phyloP scores from a whole-genome alignment of 2,113 vertebrate species.

The Bos taurus region ARS-UCD2.0 NC_037340.1:38506501-38507000 shows the following conservation, averaged over 20 bases:
- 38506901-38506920: not conserved
- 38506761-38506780: not conserved
- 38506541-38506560: not conserved
- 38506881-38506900: not conserved
- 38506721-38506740: not conserved
- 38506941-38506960: not conserved
- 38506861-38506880: not conserved
- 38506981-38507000: not conserved
- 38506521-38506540: not conserved
- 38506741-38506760: not conserved
- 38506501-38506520: not conserved
- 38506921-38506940: not conserved
- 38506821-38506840: constrained; percentile 43
- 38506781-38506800: not conserved
- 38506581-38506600: not conserved
- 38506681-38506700: not conserved
- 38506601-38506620: not conserved
- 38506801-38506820: not conserved
- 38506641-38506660: not conserved
- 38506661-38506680: not conserved
- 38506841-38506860: not conserved
- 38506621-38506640: not conserved
- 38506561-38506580: not conserved
- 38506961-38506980: not conserved
- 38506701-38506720: not conserved